phyloP scores from a whole-genome alignment of 2,797 vertebrate species.

The Oreochromis mossambicus region DNA sequence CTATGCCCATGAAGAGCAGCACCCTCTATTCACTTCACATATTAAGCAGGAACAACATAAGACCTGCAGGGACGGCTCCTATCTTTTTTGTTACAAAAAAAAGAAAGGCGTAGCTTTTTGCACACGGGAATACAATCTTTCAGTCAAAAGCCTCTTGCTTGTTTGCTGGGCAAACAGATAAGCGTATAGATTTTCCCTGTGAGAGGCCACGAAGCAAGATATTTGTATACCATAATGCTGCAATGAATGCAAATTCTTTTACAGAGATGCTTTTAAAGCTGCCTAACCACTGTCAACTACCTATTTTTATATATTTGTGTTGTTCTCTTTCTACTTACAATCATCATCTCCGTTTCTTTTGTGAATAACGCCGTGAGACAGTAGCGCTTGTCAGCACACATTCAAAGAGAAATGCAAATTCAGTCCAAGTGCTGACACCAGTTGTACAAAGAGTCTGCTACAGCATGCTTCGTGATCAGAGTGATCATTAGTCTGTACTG shows the following conservation, averaged over 20 bases:
- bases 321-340: background rate
- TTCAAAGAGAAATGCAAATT: background rate
- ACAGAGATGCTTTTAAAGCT: background rate
- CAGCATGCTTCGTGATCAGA: background rate
- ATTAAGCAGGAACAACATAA: background rate
- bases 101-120: background rate
- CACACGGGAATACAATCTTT: background rate
- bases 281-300: background rate
- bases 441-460: background rate
- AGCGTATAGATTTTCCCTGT: background rate
- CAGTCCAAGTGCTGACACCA: background rate
- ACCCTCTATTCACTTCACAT: background rate
- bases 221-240: background rate
- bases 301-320: background rate
- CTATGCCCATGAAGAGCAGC: slow-evolving; percentile 22
- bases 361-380: background rate
- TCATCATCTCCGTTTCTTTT: background rate
- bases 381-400: background rate
- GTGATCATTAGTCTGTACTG: background rate
- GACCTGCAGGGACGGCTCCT: background rate
- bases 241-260: background rate
- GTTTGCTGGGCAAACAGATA: background rate
- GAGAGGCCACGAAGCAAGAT: background rate
- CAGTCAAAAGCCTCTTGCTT: background rate
- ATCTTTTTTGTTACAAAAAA: background rate